Percentiles rank a stretch among this genome's conserved stretches.
Conservation (phyloP, 2,797 vertebrate genomes). For the Pseudomugil tenellus region DNA sequence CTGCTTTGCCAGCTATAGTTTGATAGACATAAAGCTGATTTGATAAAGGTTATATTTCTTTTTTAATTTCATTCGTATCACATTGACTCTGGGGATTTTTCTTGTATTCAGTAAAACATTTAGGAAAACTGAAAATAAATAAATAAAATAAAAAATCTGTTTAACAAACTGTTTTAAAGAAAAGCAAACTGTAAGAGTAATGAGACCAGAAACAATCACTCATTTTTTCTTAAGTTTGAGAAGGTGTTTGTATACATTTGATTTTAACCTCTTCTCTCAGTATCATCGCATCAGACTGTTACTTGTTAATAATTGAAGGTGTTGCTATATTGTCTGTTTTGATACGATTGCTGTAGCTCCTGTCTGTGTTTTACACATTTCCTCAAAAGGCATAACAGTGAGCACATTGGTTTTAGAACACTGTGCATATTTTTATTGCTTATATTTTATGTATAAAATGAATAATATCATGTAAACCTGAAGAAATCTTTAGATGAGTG, state of each 20-base stretch:
- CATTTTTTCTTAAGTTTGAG: background rate
- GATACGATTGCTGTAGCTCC: background rate
- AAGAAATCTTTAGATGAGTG: constrained; percentile 2
- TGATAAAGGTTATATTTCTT: background rate
- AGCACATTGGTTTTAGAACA: background rate
- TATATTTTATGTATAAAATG: background rate
- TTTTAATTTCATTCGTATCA: background rate
- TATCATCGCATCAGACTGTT: background rate
- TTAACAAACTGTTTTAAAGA: background rate
- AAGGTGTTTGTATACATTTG: background rate
- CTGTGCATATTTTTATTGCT: constrained; percentile 1
- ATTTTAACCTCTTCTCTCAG: background rate
- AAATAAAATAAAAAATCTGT: background rate
- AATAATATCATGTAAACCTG: background rate
- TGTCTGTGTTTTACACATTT: background rate
- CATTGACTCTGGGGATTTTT: background rate
- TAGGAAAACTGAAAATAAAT: no score
- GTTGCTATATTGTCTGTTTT: background rate
- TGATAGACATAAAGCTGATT: background rate
- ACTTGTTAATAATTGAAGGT: background rate
- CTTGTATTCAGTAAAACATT: background rate
- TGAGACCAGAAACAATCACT: background rate
- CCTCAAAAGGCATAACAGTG: background rate
- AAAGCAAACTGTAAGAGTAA: background rate
- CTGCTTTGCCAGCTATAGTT: background rate